A percentile compares a stretch with the other conserved stretches of the same genome.
Evolutionary conservation across 2,797 vertebrate species (phyloP).

Genomic region (Rhinophrynus dorsalis): DNA sequence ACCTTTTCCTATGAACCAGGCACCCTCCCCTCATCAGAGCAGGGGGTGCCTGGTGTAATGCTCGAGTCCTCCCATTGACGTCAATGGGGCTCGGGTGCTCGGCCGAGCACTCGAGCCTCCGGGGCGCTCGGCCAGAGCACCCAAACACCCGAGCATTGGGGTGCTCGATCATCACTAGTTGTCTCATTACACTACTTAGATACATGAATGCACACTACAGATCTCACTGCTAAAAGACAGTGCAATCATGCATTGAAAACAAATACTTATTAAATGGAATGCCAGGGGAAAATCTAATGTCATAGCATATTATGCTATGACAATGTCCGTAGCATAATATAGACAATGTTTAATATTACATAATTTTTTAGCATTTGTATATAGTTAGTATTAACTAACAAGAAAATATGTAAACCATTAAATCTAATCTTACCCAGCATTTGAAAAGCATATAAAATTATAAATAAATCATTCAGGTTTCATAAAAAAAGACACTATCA

Average conservation of each 20-base stretch:
- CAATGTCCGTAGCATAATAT: too few species aligned
- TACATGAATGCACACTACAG: constrained; percentile 23
- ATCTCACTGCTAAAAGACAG: constrained; percentile 36
- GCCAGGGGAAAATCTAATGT: constrained; percentile 39
- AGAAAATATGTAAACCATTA: constrained; percentile 5
- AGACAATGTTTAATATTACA: too few species aligned
- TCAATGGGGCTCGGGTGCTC: too few species aligned
- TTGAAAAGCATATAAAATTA: constrained; percentile 47
- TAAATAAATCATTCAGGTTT: background rate
- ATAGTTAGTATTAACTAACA: constrained; percentile 9
- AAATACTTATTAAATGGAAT: constrained; percentile 43
- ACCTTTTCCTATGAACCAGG: too few species aligned
- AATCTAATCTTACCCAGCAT: constrained; percentile 63
- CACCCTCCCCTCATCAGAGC: too few species aligned
- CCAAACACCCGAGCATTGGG: too few species aligned
- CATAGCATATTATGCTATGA: constrained; percentile 19
- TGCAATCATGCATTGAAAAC: constrained; percentile 42
- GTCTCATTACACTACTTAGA: constrained; percentile 41
- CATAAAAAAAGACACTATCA: too few species aligned
- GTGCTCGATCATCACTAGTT: too few species aligned
- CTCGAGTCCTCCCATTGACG: too few species aligned
- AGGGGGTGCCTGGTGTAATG: too few species aligned
- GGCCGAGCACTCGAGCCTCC: too few species aligned
- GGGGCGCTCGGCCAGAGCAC: too few species aligned
- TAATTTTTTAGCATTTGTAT: constrained; percentile 1